These are phyloP conservation scores for Verasper variegatus DNA, from an alignment of 2,113 vertebrate genomes.

Conservation along the genomic window DNA sequence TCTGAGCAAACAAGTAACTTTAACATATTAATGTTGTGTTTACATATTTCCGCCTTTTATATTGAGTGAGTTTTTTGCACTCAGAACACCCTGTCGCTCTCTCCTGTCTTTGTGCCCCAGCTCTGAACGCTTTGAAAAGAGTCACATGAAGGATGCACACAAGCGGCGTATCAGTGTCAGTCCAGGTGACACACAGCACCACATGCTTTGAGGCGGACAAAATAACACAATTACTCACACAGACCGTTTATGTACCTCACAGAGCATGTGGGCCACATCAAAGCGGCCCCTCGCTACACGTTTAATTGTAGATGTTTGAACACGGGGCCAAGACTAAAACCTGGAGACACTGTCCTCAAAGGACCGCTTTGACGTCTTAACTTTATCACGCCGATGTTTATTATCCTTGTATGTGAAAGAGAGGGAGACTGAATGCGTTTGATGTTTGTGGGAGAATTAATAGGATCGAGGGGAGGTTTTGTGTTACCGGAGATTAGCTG, in stretches of 20 bases:
- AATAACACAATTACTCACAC: conserved; percentile 47
- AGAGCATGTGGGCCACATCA: conserved; percentile 41
- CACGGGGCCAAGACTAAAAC: conserved; percentile 9
- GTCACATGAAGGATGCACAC: conserved; percentile 4
- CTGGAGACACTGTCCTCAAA: conserved; percentile 20
- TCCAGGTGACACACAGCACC: conserved; percentile 42
- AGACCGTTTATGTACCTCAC: conserved; percentile 1
- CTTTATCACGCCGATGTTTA: conserved; percentile 23
- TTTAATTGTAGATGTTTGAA: conserved; percentile 44
- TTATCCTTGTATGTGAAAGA: background rate
- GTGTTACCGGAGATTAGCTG: conserved; percentile 7
- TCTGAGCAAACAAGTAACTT: too few relatives aligned
- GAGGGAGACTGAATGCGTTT: conserved; percentile 6
- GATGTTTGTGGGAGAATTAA: conserved; percentile 40
- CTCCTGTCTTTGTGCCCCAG: conserved; percentile 16
- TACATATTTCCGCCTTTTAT: too few relatives aligned
- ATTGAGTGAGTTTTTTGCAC: too few relatives aligned
- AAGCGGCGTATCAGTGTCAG: conserved; percentile 19
- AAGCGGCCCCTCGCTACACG: conserved; percentile 13
- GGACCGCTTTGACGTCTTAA: conserved; percentile 10
- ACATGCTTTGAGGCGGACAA: conserved; percentile 30
- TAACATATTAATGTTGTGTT: too few relatives aligned
- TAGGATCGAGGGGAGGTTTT: conserved; percentile 8
- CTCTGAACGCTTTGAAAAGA: conserved; percentile 8
- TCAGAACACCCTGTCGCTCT: background rate